Base-by-base conservation (phyloP, 2,113 vertebrate species). In the Corvus moneduloides region DNA sequence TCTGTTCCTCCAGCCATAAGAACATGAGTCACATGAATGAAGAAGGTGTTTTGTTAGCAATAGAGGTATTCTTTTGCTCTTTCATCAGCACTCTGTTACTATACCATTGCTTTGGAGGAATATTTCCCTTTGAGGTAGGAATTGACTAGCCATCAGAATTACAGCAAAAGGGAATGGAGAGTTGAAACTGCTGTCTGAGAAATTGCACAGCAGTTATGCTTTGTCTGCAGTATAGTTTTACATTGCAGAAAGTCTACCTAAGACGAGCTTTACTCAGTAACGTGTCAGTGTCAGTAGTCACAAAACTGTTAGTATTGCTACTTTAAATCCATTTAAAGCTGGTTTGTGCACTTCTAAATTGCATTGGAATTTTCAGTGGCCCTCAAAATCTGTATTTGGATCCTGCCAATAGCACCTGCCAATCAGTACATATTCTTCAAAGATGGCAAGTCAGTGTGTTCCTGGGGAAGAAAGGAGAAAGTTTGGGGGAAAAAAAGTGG, bases 401-500 rank as follows among this genome's bases (percentile, higher is more conserved):
- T 59, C 37, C n/a, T 75, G 17, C 21, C 33, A 54, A 3, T 56
- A 71, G 28, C 13, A 54, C 2, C 39, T 39, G 39, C 39, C 39
- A 39, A 24, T 24, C 35, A 49, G 9, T 58, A 49, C 2, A 19
- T 32, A 22, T 37, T 35, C 5, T 63, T 63, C 67, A 55, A 59
- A 74, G 28, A 32, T 6, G 4, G 5, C 2, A 56, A 54, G 21
- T 32, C 8, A 78, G 6, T 44, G 8, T 69, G 3, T 28, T 74
- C 30, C n/a, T 44, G 12, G 10, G 55, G 20, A 88, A 22, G n/a
- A 13, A 67, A 15, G 8, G 2, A 81, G 35, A 77, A 73, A 69
- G 3, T 11, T 11, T 20, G 4, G 9, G 2, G 5, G 0, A 0
- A 5, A 10, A 30, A 51, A 54, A 13, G 22, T 41, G 18, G 8